Percentiles rank a stretch among this genome's conserved stretches.
Conservation (phyloP, 2,113 vertebrate species). For the Apaloderma vittatum region DNA sequence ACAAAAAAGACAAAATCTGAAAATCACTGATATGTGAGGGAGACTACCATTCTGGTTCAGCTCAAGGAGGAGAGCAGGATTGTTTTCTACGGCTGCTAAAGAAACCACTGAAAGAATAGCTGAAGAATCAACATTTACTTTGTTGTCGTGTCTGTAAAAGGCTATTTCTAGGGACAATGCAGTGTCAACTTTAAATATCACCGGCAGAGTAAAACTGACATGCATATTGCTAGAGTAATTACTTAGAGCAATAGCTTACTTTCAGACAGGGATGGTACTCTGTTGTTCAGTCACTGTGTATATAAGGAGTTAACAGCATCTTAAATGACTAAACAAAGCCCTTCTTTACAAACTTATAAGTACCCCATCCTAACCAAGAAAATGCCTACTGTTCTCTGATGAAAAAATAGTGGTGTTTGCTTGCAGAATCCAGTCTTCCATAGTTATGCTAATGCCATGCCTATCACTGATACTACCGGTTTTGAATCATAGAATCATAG, state of each 20-base stretch:
- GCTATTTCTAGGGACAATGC: neutral
- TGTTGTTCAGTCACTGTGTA: neutral
- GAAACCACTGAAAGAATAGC: neutral
- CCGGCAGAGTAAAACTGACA: neutral
- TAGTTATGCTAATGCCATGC: fast-evolving
- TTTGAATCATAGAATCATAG: neutral
- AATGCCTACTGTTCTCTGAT: neutral
- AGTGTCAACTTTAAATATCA: neutral
- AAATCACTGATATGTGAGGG: neutral
- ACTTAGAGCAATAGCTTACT: neutral
- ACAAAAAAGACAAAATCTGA: neutral
- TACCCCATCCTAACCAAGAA: neutral
- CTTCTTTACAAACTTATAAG: neutral
- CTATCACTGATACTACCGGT: neutral
- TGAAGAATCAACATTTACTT: neutral
- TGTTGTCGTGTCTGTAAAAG: neutral
- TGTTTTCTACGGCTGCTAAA: neutral
- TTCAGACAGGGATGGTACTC: neutral
- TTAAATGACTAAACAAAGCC: neutral
- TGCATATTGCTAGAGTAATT: neutral
- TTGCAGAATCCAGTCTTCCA: neutral
- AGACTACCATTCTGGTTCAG: neutral
- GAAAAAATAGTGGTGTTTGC: neutral
- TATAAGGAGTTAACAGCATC: neutral
- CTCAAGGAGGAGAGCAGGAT: neutral